Conservation (phyloP, 2,888 invertebrate species). For the Cantharis flavilabris region DNA sequence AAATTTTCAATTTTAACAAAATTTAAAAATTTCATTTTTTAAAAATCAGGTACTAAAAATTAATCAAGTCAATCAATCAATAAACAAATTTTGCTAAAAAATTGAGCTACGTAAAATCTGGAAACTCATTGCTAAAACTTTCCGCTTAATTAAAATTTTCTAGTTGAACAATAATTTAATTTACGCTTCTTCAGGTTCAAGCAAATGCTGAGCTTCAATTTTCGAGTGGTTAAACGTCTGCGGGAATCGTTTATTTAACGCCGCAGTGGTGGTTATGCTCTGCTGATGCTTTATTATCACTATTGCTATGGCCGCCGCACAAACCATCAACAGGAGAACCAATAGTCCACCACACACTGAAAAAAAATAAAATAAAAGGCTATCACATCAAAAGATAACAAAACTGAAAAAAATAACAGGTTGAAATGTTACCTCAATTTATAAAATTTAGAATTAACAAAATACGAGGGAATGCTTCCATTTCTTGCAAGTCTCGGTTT, state of each 20-base stretch:
- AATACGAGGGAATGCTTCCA: neutral
- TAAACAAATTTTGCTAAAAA: neutral
- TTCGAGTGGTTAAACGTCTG: constrained; percentile 50
- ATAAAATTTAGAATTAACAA: neutral
- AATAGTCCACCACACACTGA: constrained; percentile 33
- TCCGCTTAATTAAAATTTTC: neutral
- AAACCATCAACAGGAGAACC: constrained; percentile 48
- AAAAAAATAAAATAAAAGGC: neutral
- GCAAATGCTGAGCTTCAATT: constrained; percentile 53
- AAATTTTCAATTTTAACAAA: neutral
- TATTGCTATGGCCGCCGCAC: constrained; percentile 49
- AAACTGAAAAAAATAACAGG: neutral
- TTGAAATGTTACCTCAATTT: neutral
- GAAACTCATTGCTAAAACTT: neutral
- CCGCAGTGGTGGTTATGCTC: constrained; percentile 51
- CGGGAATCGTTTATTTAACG: constrained; percentile 53
- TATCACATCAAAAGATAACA: neutral
- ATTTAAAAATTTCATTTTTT: too few species aligned
- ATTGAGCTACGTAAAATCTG: neutral
- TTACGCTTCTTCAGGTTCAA: constrained; percentile 51
- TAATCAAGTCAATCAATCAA: neutral
- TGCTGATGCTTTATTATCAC: constrained; percentile 52
- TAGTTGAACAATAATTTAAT: neutral
- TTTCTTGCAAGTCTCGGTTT: neutral
- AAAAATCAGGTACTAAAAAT: neutral